Conservation (phyloP, 1,140 invertebrate species). For the Meloidogyne exigua region DNA sequence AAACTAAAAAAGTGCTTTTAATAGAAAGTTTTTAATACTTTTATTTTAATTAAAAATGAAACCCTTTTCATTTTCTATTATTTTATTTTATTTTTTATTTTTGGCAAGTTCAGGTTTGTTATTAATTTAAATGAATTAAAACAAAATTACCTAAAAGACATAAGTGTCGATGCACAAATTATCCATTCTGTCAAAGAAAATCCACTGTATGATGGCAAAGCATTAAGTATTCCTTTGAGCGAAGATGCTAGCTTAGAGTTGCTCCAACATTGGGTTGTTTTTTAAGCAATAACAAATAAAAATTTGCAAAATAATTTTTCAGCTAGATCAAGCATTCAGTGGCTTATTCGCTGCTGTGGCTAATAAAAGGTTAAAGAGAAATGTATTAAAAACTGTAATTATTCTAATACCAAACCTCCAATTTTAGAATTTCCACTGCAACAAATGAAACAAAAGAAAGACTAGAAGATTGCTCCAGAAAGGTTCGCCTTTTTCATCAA, state of each 20-base stretch:
- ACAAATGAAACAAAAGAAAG: neutral
- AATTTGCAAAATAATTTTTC: neutral
- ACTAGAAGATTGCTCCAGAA: constrained; percentile 16
- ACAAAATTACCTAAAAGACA: neutral
- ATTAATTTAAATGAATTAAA: too few species aligned
- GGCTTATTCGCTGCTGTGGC: constrained; percentile 30
- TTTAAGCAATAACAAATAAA: too few species aligned
- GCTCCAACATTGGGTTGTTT: constrained; percentile 25
- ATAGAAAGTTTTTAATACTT: too few species aligned
- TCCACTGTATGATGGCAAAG: constrained; percentile 16
- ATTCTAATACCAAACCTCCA: too few species aligned
- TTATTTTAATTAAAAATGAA: too few species aligned
- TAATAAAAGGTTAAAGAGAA: constrained; percentile 12
- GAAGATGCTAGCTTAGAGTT: constrained; percentile 11
- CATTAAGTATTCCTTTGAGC: constrained; percentile 20
- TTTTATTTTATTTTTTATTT: too few species aligned
- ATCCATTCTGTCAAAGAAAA: constrained; percentile 8
- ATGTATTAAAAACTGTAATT: too few species aligned
- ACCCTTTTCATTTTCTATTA: too few species aligned
- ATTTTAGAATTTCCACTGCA: constrained; percentile 11
- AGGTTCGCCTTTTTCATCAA: neutral
- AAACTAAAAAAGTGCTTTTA: too few species aligned
- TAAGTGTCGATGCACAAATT: neutral
- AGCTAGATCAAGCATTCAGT: constrained; percentile 20
- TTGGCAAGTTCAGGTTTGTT: too few species aligned